phyloP scores from a whole-genome alignment of 1,140 invertebrate genomes.

The Dinoponera quadriceps region DNA sequence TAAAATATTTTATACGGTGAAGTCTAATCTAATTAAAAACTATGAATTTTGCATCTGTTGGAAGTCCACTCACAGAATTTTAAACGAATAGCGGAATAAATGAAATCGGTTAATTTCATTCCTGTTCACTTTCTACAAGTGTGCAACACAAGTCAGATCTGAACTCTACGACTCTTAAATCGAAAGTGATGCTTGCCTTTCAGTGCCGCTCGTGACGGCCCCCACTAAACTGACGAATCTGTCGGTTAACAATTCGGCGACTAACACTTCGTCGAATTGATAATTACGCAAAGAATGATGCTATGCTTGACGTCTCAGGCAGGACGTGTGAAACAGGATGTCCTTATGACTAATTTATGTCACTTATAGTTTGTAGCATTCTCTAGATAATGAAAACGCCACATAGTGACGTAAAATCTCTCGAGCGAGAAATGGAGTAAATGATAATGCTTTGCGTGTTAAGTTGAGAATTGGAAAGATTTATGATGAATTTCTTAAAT shows the following conservation, averaged over 20 bases:
- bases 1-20: not conserved
- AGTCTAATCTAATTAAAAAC: not conserved
- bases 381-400: slow-evolving; percentile 42
- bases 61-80: not conserved
- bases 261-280: too few relatives aligned
- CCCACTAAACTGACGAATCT: slow-evolving; percentile 32
- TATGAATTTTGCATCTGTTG: too few relatives aligned
- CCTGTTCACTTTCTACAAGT: not conserved
- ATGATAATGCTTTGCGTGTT: slow-evolving; percentile 2
- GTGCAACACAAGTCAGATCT: not conserved
- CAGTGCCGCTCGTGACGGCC: slow-evolving; percentile 57
- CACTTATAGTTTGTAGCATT: slow-evolving; percentile 13
- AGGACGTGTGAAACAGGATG: slow-evolving; percentile 81
- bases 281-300: too few relatives aligned
- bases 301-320: slow-evolving; percentile 56
- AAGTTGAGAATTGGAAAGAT: not conserved
- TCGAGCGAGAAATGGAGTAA: not conserved
- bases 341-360: slow-evolving; percentile 74
- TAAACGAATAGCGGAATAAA: not conserved
- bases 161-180: not conserved
- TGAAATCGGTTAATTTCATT: not conserved
- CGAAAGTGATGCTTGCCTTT: slow-evolving; percentile 32
- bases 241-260: not conserved
- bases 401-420: not conserved
- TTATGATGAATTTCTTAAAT: not conserved